phyloP scores from a whole-genome alignment of 2,113 vertebrate species.

The Ciconia stormi region DNA sequence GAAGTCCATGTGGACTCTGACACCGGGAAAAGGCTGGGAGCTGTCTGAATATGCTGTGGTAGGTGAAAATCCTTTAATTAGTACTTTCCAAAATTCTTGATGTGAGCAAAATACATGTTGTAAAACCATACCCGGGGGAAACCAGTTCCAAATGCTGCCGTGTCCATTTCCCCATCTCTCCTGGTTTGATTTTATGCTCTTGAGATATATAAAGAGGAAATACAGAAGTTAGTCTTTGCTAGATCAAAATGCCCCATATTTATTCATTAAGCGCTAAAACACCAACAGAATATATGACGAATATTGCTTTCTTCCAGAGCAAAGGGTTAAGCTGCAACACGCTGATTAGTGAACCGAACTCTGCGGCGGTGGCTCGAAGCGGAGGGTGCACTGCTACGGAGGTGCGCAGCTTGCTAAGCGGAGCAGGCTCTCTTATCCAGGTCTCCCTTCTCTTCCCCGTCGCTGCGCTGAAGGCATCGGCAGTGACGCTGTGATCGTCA shows the following conservation, averaged over 20 bases:
- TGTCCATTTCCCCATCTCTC: background rate
- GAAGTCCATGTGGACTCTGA: background rate
- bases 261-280: slow-evolving; percentile 10
- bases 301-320: background rate
- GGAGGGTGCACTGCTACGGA: background rate
- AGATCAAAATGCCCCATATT: background rate
- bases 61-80: slow-evolving; percentile 33
- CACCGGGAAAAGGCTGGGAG: background rate
- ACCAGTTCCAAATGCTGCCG: accelerated
- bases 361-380: accelerated
- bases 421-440: background rate
- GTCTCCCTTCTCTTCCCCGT: background rate
- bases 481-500: background rate
- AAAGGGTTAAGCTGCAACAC: background rate
- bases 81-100: background rate
- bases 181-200: background rate
- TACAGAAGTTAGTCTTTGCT: background rate
- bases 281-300: background rate
- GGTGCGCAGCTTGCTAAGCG: background rate
- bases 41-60: background rate
- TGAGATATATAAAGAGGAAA: background rate
- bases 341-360: background rate
- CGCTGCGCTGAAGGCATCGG: background rate
- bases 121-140: background rate
- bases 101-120: background rate